Evolutionary conservation across 2,797 vertebrate species (phyloP).

Genomic region (Aldrovandia affinis): DNA sequence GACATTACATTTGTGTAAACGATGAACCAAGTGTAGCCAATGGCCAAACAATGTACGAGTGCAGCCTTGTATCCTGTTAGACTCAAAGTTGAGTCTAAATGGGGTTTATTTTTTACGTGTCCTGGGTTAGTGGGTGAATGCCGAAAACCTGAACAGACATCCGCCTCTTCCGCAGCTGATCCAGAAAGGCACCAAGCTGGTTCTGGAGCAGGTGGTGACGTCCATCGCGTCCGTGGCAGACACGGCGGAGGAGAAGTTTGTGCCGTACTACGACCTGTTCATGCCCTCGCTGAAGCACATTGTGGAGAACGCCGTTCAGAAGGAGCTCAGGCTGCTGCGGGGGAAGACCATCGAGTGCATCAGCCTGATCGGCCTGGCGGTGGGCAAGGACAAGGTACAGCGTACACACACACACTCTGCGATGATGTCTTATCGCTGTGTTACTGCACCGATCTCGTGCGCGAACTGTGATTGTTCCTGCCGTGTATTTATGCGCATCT

Average conservation of each 20-base stretch:
- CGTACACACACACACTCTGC: not conserved
- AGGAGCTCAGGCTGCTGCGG: slow-evolving; percentile 92
- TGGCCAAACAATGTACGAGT: too few species aligned
- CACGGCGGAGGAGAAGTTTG: slow-evolving; percentile 97
- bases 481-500: too few species aligned
- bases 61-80: too few species aligned
- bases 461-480: too few species aligned
- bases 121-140: not conserved
- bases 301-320: slow-evolving; percentile 95
- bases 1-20: too few species aligned
- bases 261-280: slow-evolving; percentile 96
- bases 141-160: not conserved
- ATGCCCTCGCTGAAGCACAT: slow-evolving; percentile 98
- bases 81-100: too few species aligned
- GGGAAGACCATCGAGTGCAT: slow-evolving; percentile 99
- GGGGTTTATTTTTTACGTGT: too few species aligned
- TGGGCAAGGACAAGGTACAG: slow-evolving; percentile 94
- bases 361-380: slow-evolving; percentile 96
- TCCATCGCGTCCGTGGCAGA: slow-evolving; percentile 98
- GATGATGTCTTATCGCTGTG: too few species aligned
- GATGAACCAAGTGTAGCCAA: too few species aligned
- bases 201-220: slow-evolving; percentile 98
- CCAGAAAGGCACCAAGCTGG: slow-evolving; percentile 97
- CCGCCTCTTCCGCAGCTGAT: slow-evolving; percentile 77
- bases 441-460: too few species aligned